Evolutionary conservation across 2,888 invertebrate species (phyloP).

Genomic region (Mechanitis messenoides): DNA sequence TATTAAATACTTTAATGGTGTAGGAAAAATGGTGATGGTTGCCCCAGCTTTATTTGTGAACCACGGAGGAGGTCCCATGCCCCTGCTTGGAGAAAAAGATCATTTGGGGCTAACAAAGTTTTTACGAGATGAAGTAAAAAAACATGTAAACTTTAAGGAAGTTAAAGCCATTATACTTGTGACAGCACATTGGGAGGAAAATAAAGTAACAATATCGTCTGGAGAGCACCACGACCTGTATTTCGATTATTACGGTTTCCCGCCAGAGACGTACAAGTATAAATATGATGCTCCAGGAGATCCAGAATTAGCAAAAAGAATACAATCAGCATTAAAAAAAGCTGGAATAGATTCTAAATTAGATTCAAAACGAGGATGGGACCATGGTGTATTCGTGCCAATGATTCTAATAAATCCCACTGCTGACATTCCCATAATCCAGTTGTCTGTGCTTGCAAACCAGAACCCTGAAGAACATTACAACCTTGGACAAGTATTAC

Average conservation of each 20-base stretch:
- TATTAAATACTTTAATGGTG: slow-evolving; percentile 53
- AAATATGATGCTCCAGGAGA: slow-evolving; percentile 65
- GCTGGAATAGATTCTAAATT: slow-evolving; percentile 57
- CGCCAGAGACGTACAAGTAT: slow-evolving; percentile 64
- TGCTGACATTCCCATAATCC: slow-evolving; percentile 64
- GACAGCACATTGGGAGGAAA: slow-evolving; percentile 69
- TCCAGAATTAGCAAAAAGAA: slow-evolving; percentile 52
- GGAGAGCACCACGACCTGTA: slow-evolving; percentile 58
- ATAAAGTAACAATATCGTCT: slow-evolving; percentile 63
- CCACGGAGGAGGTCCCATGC: slow-evolving; percentile 68
- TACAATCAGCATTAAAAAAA: slow-evolving; percentile 49
- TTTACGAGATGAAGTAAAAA: slow-evolving; percentile 58
- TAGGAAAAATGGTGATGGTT: slow-evolving; percentile 51
- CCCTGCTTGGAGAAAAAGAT: slow-evolving; percentile 61
- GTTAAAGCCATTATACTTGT: slow-evolving; percentile 64
- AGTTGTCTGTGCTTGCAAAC: slow-evolving; percentile 57
- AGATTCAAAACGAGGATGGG: slow-evolving; percentile 65
- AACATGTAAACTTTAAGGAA: slow-evolving; percentile 57
- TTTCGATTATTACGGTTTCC: slow-evolving; percentile 70
- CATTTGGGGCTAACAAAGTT: slow-evolving; percentile 58
- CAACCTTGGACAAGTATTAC: slow-evolving; percentile 52
- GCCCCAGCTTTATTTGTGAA: slow-evolving; percentile 69
- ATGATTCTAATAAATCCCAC: slow-evolving; percentile 67
- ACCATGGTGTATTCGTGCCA: slow-evolving; percentile 71
- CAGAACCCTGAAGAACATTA: slow-evolving; percentile 62